Evolutionary conservation across 92 coral and sea anemone genomes (phyloP).

Genomic region (Zoanthus sociatus): DNA sequence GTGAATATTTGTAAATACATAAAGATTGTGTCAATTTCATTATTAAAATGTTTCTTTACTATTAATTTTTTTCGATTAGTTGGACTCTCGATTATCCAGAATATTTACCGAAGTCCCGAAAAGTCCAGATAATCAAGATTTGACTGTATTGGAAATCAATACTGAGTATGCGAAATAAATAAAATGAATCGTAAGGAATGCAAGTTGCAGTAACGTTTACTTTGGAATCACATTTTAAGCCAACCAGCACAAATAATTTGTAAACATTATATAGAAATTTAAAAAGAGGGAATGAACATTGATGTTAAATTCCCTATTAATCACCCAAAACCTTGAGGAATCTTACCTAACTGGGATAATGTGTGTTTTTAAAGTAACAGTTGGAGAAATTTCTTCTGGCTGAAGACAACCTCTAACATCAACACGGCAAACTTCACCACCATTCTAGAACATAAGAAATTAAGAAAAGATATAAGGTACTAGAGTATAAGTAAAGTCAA

Average conservation of each 20-base stretch:
- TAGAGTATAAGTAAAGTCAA: not conserved
- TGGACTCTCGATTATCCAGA: no score
- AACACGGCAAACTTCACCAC: conserved; percentile 76
- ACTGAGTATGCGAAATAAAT: no score
- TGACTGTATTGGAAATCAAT: no score
- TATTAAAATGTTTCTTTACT: no score
- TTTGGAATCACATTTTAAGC: not conserved
- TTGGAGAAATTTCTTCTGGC: conserved; percentile 80
- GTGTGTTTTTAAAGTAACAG: conserved; percentile 82
- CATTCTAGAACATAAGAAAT: conserved; percentile 59
- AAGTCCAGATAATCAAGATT: no score
- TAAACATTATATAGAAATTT: not conserved
- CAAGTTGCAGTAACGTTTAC: not conserved
- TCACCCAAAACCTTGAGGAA: not conserved
- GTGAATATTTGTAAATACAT: no score
- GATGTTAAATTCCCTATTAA: not conserved
- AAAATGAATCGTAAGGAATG: not conserved
- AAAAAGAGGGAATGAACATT: not conserved
- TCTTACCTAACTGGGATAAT: conserved; percentile 86
- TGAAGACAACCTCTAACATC: conserved; percentile 77
- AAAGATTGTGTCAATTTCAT: no score
- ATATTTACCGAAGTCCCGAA: no score
- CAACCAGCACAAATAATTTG: not conserved
- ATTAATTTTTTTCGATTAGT: no score
- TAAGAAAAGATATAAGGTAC: not conserved